Percentiles rank a stretch among this genome's conserved stretches.
phyloP scores from a whole-genome alignment of 1,140 invertebrate genomes.

The Trinorchestia longiramus region DNA sequence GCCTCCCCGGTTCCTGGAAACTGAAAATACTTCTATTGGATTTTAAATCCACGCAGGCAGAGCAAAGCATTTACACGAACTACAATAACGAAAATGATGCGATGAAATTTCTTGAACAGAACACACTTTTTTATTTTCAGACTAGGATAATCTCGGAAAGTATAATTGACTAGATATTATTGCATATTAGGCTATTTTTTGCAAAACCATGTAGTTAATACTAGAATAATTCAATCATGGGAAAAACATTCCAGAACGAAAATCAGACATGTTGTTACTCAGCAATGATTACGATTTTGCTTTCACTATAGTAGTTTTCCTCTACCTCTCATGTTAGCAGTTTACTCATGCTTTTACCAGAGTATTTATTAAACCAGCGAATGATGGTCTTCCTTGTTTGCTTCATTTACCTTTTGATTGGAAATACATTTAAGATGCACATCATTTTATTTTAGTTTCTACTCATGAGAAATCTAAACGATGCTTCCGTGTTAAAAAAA shows the following conservation, averaged over 20 bases:
- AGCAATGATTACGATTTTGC: too few species aligned
- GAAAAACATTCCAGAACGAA: background rate
- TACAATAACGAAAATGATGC: background rate
- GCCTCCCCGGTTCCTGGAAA: background rate
- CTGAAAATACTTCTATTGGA: conserved; percentile 1
- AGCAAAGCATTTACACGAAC: background rate
- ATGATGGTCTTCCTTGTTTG: too few species aligned
- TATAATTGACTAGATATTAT: background rate
- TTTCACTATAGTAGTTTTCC: too few species aligned
- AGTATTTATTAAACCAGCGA: too few species aligned
- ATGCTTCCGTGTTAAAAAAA: too few species aligned
- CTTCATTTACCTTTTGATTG: too few species aligned
- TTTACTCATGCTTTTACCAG: too few species aligned
- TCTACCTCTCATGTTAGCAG: too few species aligned
- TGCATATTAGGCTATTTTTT: background rate
- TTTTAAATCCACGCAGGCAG: background rate
- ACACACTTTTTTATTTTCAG: background rate
- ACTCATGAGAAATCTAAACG: too few species aligned
- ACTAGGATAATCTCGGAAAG: background rate
- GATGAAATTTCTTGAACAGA: background rate
- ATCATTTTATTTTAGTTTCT: too few species aligned
- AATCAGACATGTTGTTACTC: background rate
- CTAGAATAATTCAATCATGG: too few species aligned
- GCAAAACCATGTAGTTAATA: background rate
- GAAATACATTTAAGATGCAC: too few species aligned